Evolutionary conservation across 2,888 invertebrate genomes (phyloP).

Genomic region (Apeira syringaria): DNA sequence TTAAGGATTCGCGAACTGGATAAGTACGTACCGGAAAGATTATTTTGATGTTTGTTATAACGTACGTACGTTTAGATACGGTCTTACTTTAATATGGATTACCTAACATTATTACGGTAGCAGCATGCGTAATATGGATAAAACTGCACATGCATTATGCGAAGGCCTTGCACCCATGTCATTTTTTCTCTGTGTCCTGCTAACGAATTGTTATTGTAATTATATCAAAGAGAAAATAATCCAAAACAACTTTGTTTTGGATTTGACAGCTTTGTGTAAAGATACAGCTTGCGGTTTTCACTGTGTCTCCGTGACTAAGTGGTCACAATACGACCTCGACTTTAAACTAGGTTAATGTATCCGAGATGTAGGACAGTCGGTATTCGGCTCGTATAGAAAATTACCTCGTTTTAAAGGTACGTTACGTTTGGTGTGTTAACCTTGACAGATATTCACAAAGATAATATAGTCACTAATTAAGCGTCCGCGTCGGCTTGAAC

Average conservation of each 20-base stretch:
- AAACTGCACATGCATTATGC: too few relatives aligned
- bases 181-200: constrained; percentile 5
- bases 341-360: constrained; percentile 74
- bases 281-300: constrained; percentile 21
- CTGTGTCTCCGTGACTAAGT: constrained; percentile 52
- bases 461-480: constrained; percentile 37
- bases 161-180: too few relatives aligned
- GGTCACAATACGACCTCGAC: constrained; percentile 56
- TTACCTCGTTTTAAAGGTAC: constrained; percentile 43
- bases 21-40: too few relatives aligned
- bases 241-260: constrained; percentile 2
- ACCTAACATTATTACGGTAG: too few relatives aligned
- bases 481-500: constrained; percentile 48
- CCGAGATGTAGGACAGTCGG: constrained; percentile 62
- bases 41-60: too few relatives aligned
- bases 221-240: constrained; percentile 1
- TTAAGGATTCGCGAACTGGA: too few relatives aligned
- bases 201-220: constrained; percentile 2
- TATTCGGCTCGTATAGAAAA: constrained; percentile 57
- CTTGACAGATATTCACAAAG: constrained; percentile 58
- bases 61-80: too few relatives aligned
- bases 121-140: too few relatives aligned
- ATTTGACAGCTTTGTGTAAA: too few relatives aligned
- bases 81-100: too few relatives aligned
- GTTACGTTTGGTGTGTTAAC: constrained; percentile 42